Conservation (phyloP, 2,888 invertebrate species). For the Kuschelorhynchus macadamiae region DNA sequence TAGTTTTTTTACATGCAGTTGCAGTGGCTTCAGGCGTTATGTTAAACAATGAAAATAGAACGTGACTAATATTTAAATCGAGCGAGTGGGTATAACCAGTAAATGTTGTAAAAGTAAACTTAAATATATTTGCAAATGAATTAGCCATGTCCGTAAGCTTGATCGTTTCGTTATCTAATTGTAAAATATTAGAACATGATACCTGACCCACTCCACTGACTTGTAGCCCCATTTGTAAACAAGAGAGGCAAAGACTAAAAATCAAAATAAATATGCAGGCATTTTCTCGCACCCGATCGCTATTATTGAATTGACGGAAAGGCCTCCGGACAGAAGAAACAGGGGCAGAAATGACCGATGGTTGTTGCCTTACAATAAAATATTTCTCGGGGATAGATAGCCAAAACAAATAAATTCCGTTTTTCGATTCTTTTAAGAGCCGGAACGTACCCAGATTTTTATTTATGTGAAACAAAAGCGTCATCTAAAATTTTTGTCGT, state of each 20-base stretch:
- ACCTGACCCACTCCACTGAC: slow-evolving; percentile 13
- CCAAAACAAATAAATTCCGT: slow-evolving; percentile 53
- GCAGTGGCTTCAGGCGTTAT: too few relatives aligned
- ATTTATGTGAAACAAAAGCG: not conserved
- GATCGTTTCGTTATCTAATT: too few relatives aligned
- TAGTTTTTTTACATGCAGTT: too few relatives aligned
- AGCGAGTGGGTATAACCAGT: too few relatives aligned
- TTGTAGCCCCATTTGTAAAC: slow-evolving; percentile 38
- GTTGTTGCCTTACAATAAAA: slow-evolving; percentile 60
- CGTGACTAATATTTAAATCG: too few relatives aligned
- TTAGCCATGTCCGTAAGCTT: too few relatives aligned
- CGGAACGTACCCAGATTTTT: not conserved
- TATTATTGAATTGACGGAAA: slow-evolving; percentile 64
- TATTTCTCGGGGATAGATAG: slow-evolving; percentile 59
- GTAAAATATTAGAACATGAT: too few relatives aligned
- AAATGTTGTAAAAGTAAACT: too few relatives aligned
- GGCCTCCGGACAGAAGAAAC: slow-evolving; percentile 57
- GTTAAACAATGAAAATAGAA: too few relatives aligned
- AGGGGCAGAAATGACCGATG: slow-evolving; percentile 62
- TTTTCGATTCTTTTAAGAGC: slow-evolving; percentile 32
- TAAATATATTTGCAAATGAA: too few relatives aligned
- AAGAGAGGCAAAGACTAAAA: slow-evolving; percentile 61
- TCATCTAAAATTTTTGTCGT: too few relatives aligned
- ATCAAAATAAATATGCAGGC: slow-evolving; percentile 68
- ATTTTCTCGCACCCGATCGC: slow-evolving; percentile 60